Base-by-base conservation (phyloP, 1,140 invertebrate genomes). In the Macrocentrus cingulum region DNA sequence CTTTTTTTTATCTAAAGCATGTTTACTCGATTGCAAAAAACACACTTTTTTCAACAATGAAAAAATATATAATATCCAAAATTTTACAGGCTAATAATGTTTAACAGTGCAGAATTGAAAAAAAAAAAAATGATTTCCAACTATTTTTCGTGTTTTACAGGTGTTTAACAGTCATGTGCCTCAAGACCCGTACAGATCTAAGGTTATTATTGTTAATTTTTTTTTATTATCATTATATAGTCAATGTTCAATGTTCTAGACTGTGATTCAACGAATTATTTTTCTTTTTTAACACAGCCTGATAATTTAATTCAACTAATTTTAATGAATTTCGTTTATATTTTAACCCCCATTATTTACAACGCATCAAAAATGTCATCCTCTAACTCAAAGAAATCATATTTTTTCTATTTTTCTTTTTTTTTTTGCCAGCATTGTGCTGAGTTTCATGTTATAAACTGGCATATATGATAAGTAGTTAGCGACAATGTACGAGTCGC, bases 111-210 rank as follows among this genome's bases (percentile, higher is more conserved):
- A n/a, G n/a, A n/a, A n/a, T n/a, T n/a, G n/a, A n/a, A n/a, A n/a
- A n/a, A n/a, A n/a, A n/a, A n/a, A n/a, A n/a, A n/a, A n/a, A n/a
- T n/a, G n/a, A 2, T 9, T 29, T 29, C 72, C 55, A 66, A 66
- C 81, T 69, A n/a, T n/a, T 80, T 79, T 72, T 73, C 41, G 57
- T 72, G 65, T 74, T 80, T 85, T 88, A 75, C 87, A 92, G 90
- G 90, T 92, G 74, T 92, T 91, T 84, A 94, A 92, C 86, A 92
- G 90, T 86, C 91, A 93, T 85, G 87, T 90, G 82, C 85, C 90
- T 82, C 88, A 89, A 85, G 90, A 92, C 83, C 88, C 90, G 66
- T 92, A 91, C 84, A 87, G 91, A 84, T 87, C 89, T 83, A 91
- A 90, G 87, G 88, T 90, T 87, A 78, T n/a, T n/a, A n/a, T 71